A percentile compares a stretch with the other conserved stretches of the same genome.
Evolutionary conservation across 2,797 vertebrate species (phyloP).

Genomic region (Enteromius thamalakanensis): DNA sequence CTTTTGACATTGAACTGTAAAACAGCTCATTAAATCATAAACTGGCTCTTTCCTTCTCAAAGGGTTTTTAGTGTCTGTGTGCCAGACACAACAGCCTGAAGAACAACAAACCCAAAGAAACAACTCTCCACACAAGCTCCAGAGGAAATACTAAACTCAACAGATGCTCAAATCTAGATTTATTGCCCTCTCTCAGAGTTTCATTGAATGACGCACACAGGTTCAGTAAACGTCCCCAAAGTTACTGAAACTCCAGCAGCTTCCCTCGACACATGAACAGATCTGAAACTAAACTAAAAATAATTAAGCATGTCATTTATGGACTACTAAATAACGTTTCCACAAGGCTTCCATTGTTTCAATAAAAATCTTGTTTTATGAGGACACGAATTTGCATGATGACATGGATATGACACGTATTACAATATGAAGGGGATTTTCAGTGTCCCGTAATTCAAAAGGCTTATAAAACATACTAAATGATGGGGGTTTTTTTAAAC

Average conservation of each 20-base stretch:
- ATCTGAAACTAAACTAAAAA: background rate
- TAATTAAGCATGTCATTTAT: background rate
- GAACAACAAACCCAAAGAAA: background rate
- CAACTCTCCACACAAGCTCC: background rate
- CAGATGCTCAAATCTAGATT: background rate
- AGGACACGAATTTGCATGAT: too few relatives aligned
- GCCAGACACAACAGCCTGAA: background rate
- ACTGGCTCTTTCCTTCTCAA: too few relatives aligned
- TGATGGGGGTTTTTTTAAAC: too few relatives aligned
- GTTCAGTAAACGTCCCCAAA: background rate
- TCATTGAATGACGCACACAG: background rate
- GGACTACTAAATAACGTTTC: background rate
- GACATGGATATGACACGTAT: too few relatives aligned
- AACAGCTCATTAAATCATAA: background rate
- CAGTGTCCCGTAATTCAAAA: too few relatives aligned
- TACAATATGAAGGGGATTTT: too few relatives aligned
- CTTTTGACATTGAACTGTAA: background rate
- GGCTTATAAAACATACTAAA: too few relatives aligned
- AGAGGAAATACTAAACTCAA: background rate
- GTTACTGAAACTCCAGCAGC: background rate
- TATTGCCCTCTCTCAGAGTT: background rate
- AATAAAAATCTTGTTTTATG: too few relatives aligned
- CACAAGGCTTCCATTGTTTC: too few relatives aligned
- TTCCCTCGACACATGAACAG: too few relatives aligned
- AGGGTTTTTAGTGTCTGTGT: too few relatives aligned